Base-by-base conservation (phyloP, 2,113 vertebrate genomes). In the Pipra filicauda region DNA sequence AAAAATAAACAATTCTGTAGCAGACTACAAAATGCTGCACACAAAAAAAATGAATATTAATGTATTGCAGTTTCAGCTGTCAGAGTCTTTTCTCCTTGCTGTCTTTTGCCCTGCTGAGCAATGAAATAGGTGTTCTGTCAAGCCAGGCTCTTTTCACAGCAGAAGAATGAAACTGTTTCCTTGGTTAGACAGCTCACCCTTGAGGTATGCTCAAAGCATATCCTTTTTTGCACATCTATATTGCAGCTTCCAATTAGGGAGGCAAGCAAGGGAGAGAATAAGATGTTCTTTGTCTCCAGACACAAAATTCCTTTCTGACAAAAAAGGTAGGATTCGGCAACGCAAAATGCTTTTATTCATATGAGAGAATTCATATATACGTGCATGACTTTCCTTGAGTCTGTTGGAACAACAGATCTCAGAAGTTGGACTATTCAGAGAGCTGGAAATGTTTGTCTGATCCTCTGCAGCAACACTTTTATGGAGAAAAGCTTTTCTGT, bases 141-240 rank as follows among this genome's bases (percentile, higher is more conserved):
- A 48, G 6, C 35, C 83, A 88, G 80, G 62, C 48, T 77, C 44
- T 52, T 80, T 48, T 88, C 62, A 81, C 30, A 77, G 39, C 51
- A 83, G 64, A 54, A 59, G 64, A 43, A 90, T 78, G 24, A 85
- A 92, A 91, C 41, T 51, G 58, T 73, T 94, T 96, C 89, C 88
- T 95, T 75, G 93, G 94, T 91, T 92, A 96, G 96, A 96, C 62
- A 96, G 93, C 94, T 96, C 94, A 97, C 93, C 91, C 97, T 95
- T 95, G 96, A 97, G 96, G 90, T 91, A 87, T 67, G 71, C 78
- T 89, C 81, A 67, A 88, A 93, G 87, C 93, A 96, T 80, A 89
- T 77, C 89, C 73, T 79, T 91, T 72, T 93, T 81, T 93, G 69
- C 71, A 91, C 64, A 93, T 92, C 81, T 81, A 64, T 74, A 58